Evolutionary conservation across 2,888 invertebrate species (phyloP), one percentile per base, ranked within the genome.

Genomic region (Ptycholaimellus sp.): DNA sequence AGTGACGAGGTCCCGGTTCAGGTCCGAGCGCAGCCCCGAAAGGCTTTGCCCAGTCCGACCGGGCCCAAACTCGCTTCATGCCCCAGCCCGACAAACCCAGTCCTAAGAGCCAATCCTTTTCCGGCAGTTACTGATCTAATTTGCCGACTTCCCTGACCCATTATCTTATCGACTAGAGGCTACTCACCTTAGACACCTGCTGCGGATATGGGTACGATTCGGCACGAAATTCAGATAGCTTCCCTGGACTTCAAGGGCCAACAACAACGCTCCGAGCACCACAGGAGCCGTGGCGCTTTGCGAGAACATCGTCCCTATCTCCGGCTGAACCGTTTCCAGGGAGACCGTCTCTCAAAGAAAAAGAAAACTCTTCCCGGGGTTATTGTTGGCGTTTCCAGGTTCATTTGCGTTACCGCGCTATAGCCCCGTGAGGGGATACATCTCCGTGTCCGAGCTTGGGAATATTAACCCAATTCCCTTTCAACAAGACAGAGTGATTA

Each of bases 41-140:
- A 41, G 44, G 46, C 46, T 45, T 48, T 49, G 46, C 49, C 48
- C 54, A 53, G 52, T 45, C 54, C 45, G 50, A 42, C 43, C 41
- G 43, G 20, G 44, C 41, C 44, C 47, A 48, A 43, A 43, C 56
- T 57, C 55, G 54, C 61, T 61, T 61, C 61, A 60, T 59, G 58
- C 64, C 62, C 65, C 63, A 66, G 66, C 67, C 66, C 67, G 63
- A 64, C 63, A 63, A 61, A 62, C 70, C 67, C 68, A 64, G 67
- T 66, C 69, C 69, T 70, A 69, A 71, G 70, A 72, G 70, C 70
- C 71, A 72, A 72, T 72, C 70, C 70, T 71, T 72, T 62, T 71
- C 66, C 70, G 70, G 68, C 62, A 61, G 60, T 60, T 64, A 60
- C 59, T 58, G 59, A 70, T 68, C 66, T 60, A 51, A 42, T 49